Evolutionary conservation across 2,888 invertebrate genomes (phyloP), one percentile per base, ranked within the genome.

Genomic region (Elegia similella): DNA sequence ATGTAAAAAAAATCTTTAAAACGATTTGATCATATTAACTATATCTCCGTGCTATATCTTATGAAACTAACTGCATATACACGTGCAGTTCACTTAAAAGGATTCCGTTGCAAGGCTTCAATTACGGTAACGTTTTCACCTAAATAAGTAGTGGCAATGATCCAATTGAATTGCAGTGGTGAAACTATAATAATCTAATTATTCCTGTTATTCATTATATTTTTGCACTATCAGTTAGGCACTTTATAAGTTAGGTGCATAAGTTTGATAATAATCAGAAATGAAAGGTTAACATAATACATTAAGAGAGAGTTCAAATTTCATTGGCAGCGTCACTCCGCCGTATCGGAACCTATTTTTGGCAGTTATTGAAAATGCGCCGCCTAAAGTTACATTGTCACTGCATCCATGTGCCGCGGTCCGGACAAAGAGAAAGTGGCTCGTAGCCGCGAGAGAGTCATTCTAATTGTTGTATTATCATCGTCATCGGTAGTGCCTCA

Each of bases 71-170:
- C 48, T 15, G 48, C 48, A 48, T 46, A 23, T 23, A 32, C 32
- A 63, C 57, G 58, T 58, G 46, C 10, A 62, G 55, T 68, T 68
- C 67, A 69, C 38, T 59, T 80, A 84, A 84, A 73, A 73, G 83
- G 84, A 85, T 86, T 83, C 73, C 60, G 63, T 74, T 78, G 75
- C 71, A 69, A 64, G 84, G 83, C 75, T 87, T 87, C 85, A n/a
- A 52, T 42, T 44, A 48, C 29, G 61, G 61, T 73, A 68, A 68
- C 70, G 62, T 73, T 69, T 66, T 59, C 56, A 54, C 50, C 50
- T 44, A 44, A 12, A 10, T 29, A 6, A 17, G 10, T 23, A 48
- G 29, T 13, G 32, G 15, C 30, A 46, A 32, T 48, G 30, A 47
- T 47, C 47, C 47, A 30, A 47, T 47, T 47, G 13, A 8, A 32